Evolutionary conservation across 2,113 vertebrate species (phyloP).

Genomic region (Amblyopsis rosae): DNA sequence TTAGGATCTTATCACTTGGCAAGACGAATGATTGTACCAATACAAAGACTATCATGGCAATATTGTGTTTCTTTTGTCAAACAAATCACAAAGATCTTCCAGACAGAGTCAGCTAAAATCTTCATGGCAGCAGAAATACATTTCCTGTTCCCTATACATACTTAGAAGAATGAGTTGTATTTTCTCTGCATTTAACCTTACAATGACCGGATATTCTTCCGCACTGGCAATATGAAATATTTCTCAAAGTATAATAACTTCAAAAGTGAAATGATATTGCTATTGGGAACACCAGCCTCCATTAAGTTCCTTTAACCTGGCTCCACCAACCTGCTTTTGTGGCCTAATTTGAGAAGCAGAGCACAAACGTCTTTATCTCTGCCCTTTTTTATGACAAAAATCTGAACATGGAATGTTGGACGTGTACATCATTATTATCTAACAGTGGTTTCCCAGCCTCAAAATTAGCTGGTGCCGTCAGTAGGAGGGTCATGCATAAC

Average conservation of each 20-base stretch:
- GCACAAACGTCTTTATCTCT: conserved; percentile 32
- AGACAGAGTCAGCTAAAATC: conserved; percentile 61
- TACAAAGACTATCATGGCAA: conserved; percentile 45
- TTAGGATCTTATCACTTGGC: conserved; percentile 59
- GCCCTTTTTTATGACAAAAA: conserved; percentile 24
- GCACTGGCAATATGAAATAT: conserved; percentile 27
- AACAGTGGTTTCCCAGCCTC: too few species aligned
- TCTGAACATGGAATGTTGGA: too few species aligned
- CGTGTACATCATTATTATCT: too few species aligned
- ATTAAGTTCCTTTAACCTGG: conserved; percentile 30
- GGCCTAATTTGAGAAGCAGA: conserved; percentile 60
- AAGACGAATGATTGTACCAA: conserved; percentile 40
- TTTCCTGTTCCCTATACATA: conserved; percentile 42
- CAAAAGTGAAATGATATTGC: conserved; percentile 11
- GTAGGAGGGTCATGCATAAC: too few species aligned
- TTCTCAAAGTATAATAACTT: conserved; percentile 15
- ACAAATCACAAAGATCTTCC: conserved; percentile 52
- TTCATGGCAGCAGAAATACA: conserved; percentile 37
- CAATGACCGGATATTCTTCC: conserved; percentile 27
- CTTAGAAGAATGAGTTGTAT: conserved; percentile 39
- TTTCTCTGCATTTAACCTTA: conserved; percentile 49
- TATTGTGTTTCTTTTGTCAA: conserved; percentile 60
- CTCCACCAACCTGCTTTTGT: conserved; percentile 42
- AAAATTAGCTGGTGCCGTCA: too few species aligned
- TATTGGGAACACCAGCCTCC: too few species aligned